These are phyloP conservation scores for Micromesistius poutassou DNA, from an alignment of 2,797 vertebrate genomes.

Conservation along the genomic window DNA sequence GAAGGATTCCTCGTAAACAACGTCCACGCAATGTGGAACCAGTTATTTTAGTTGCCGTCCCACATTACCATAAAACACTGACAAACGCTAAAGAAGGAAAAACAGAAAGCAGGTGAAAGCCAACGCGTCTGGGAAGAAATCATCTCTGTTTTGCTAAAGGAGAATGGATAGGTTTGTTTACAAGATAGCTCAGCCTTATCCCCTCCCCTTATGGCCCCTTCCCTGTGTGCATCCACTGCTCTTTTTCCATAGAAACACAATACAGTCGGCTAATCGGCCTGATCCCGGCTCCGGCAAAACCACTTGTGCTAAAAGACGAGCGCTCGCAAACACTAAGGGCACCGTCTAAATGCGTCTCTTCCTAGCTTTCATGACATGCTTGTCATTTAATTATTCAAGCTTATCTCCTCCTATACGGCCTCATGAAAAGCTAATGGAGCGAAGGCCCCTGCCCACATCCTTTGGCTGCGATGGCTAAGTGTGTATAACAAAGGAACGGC, in stretches of 20 bases:
- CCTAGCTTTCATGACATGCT: constrained; percentile 3
- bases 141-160: constrained; percentile 8
- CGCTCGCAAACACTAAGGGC: constrained; percentile 18
- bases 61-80: neutral
- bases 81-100: too few relatives aligned
- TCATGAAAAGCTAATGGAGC: constrained; percentile 32
- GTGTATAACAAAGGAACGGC: neutral
- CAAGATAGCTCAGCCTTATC: constrained; percentile 13
- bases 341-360: constrained; percentile 26
- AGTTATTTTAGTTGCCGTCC: neutral
- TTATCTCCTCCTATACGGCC: constrained; percentile 5
- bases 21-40: neutral
- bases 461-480: neutral
- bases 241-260: constrained; percentile 49
- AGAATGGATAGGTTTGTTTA: constrained; percentile 20
- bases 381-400: constrained; percentile 25
- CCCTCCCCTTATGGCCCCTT: constrained; percentile 9
- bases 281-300: constrained; percentile 35
- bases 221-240: constrained; percentile 8
- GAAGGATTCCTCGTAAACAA: neutral
- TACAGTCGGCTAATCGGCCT: constrained; percentile 33
- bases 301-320: constrained; percentile 22
- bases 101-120: constrained; percentile 26
- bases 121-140: constrained; percentile 12
- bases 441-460: constrained; percentile 9